Base-by-base conservation (phyloP, 1,140 invertebrate genomes). In the Drosophila kurseongensis region DNA sequence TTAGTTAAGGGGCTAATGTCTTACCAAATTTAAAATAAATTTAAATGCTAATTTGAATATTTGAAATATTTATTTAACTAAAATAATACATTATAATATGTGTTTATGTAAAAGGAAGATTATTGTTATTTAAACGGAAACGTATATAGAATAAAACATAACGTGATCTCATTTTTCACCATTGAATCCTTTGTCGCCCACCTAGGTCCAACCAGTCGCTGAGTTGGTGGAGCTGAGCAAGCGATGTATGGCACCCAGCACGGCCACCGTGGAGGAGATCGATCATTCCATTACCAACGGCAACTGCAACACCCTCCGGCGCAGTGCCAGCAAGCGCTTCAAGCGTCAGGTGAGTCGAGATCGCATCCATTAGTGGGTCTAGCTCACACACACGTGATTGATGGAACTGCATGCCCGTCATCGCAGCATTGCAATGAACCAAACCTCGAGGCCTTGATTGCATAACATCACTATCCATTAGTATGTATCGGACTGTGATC, bases 221-320 rank as follows among this genome's bases (percentile, higher is more conserved):
- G 97, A 98, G 92, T 93, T 98, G 69, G 96, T 96, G 71, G 97
- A 98, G 93, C 93, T 98, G 41, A 97, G 96, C 55, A 94, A 96
- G 74, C 93, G 96, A 56, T 95, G 94, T 48, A 94, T 94, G 93
- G 93, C 90, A 14, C 77, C 81, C 50, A 75, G 55, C 27, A 78
- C 78, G 14, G 80, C 78, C 51, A 77, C 75, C 57, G 71, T 74
- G 40, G 91, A 92, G 73, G 91, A 92, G 69, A 79, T 83, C 47
- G 91, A 92, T 80, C 78, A 80, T 78, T 80, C 88, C 68, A 82
- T 80, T 75, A 78, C 80, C 52, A 91, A 91, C 56, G 85, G 73
- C 45, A 92, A 92, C 51, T 94, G 96, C 56, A 96, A 96, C 44
- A 97, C 96, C 3, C 93, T 97, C 59, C 95, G 96, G 65, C 94